These are phyloP conservation scores for Phasia obesa DNA, from an alignment of 2,888 invertebrate species.

Conservation along the genomic window DNA sequence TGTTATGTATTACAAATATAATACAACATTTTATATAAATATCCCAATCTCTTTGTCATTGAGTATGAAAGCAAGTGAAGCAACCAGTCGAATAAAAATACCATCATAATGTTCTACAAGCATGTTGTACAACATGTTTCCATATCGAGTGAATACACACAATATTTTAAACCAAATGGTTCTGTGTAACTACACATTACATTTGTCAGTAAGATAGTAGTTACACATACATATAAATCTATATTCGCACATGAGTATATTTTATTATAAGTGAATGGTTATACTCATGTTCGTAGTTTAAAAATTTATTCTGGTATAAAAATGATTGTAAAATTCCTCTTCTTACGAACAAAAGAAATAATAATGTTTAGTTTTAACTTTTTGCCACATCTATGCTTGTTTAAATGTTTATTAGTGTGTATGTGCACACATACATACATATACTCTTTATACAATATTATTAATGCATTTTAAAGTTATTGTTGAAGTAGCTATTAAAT, in stretches of 20 bases:
- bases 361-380: too few species aligned
- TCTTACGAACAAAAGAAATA: too few species aligned
- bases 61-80: background rate
- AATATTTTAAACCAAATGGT: background rate
- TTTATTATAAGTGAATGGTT: background rate
- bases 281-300: background rate
- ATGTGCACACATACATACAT: background rate
- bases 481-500: constrained; percentile 63
- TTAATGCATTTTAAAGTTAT: constrained; percentile 65
- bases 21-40: background rate
- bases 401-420: background rate
- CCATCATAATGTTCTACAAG: constrained; percentile 34
- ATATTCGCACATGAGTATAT: background rate
- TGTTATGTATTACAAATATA: background rate
- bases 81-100: constrained; percentile 21
- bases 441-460: constrained; percentile 52
- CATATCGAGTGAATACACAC: background rate
- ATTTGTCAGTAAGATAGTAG: background rate
- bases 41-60: background rate
- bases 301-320: too few species aligned
- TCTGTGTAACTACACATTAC: background rate
- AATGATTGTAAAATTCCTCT: too few species aligned
- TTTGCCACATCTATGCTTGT: background rate
- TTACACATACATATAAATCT: background rate
- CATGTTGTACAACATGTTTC: constrained; percentile 33